phyloP scores from a whole-genome alignment of 2,888 invertebrate species.

The Pogonocherus hispidulus region DNA sequence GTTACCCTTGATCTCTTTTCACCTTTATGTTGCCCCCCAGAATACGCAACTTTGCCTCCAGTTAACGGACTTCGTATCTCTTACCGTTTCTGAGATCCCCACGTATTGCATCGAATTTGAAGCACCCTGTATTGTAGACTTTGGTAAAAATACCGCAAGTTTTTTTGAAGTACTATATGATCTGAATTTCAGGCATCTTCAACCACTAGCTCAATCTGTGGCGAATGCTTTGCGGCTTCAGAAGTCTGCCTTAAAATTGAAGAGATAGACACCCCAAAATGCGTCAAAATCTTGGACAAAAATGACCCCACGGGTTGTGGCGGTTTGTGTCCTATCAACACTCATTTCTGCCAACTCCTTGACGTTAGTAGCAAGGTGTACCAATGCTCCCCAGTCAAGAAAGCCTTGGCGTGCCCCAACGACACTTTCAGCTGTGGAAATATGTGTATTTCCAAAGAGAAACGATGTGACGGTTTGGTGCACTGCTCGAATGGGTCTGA shows the following conservation, averaged over 20 bases:
- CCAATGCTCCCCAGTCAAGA: conserved; percentile 73
- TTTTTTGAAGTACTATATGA: too few species aligned
- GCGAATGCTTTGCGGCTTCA: neutral
- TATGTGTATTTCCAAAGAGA: conserved; percentile 75
- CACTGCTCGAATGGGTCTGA: conserved; percentile 84
- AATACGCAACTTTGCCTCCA: too few species aligned
- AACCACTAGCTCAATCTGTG: neutral
- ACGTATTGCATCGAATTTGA: too few species aligned
- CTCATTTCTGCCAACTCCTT: conserved; percentile 76
- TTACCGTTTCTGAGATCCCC: too few species aligned
- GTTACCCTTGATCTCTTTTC: too few species aligned
- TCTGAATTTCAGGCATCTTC: neutral
- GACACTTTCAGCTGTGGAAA: conserved; percentile 82
- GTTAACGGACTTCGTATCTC: too few species aligned
- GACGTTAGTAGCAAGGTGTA: conserved; percentile 71
- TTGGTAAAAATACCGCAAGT: too few species aligned
- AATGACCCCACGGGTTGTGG: conserved; percentile 74
- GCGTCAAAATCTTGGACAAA: conserved; percentile 56
- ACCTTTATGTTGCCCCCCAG: too few species aligned
- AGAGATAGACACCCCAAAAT: conserved; percentile 59
- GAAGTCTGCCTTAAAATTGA: conserved; percentile 61
- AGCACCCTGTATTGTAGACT: too few species aligned
- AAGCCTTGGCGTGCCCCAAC: conserved; percentile 73
- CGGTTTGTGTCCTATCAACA: conserved; percentile 75
- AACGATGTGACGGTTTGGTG: conserved; percentile 80